phyloP scores from a whole-genome alignment of 2,113 vertebrate genomes.

The Rhynchomys soricoides region DNA sequence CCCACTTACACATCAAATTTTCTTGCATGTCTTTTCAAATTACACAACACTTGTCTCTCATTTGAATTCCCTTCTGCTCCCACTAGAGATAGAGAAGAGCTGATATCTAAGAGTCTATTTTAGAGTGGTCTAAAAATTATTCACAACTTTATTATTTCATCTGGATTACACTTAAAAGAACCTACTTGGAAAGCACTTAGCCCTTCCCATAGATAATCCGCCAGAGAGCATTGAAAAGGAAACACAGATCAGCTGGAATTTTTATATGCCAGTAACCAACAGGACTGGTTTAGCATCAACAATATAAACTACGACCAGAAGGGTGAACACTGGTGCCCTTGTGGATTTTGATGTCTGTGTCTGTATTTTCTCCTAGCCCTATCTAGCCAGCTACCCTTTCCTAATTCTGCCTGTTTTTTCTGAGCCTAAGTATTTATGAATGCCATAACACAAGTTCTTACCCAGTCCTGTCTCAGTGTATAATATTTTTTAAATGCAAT shows the following conservation, averaged over 20 bases:
- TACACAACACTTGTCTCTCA: not conserved
- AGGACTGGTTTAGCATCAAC: not conserved
- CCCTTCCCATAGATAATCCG: not conserved
- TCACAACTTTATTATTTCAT: not conserved
- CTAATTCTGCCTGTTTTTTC: not conserved
- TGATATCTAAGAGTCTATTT: not conserved
- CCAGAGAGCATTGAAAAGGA: not conserved
- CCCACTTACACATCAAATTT: not conserved
- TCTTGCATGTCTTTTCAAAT: conserved; percentile 18
- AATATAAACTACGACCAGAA: not conserved
- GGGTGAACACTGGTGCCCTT: not conserved
- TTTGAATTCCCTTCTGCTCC: not conserved
- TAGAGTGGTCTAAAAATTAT: not conserved
- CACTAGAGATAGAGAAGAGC: not conserved
- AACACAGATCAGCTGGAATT: not conserved
- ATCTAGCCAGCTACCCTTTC: not conserved
- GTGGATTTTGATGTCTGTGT: not conserved
- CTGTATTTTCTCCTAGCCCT: not conserved
- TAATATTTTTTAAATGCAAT: not conserved
- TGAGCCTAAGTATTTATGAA: not conserved
- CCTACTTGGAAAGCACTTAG: not conserved
- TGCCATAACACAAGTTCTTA: not conserved
- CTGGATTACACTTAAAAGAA: not conserved
- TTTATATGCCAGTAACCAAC: not conserved
- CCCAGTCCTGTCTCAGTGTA: not conserved